A percentile compares a stretch with the other conserved stretches of the same genome.
phyloP scores from a whole-genome alignment of 2,888 invertebrate genomes.

The Polyommatus iphigenia region DNA sequence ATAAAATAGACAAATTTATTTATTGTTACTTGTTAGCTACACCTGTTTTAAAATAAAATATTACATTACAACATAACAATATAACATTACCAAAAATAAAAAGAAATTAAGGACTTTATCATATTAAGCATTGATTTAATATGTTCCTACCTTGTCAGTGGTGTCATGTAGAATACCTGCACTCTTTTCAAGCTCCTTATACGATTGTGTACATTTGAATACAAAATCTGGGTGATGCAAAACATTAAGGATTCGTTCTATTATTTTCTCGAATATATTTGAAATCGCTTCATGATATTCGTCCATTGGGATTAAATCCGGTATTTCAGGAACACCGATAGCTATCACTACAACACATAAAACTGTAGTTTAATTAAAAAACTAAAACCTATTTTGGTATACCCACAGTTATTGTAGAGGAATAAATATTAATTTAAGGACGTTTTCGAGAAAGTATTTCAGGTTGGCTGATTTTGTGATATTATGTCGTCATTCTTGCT shows the following conservation, averaged over 20 bases:
- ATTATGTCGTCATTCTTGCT: too few relatives aligned
- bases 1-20: background rate
- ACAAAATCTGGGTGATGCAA: background rate
- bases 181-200: background rate
- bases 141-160: background rate
- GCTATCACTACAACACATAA: background rate
- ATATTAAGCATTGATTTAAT: background rate
- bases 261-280: background rate
- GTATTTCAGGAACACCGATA: background rate
- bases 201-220: background rate
- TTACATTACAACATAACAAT: background rate
- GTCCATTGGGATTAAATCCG: background rate
- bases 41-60: background rate
- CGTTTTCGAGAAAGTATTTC: too few relatives aligned
- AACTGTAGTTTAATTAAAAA: background rate
- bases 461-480: too few relatives aligned
- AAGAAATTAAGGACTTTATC: background rate
- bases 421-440: too few relatives aligned
- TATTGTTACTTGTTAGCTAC: background rate
- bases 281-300: background rate
- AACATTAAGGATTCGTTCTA: background rate
- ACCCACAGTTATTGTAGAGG: background rate
- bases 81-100: background rate
- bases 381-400: background rate
- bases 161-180: background rate